Conservation (phyloP, 2,888 invertebrate genomes). For the Hipparchia sbordonii region DNA sequence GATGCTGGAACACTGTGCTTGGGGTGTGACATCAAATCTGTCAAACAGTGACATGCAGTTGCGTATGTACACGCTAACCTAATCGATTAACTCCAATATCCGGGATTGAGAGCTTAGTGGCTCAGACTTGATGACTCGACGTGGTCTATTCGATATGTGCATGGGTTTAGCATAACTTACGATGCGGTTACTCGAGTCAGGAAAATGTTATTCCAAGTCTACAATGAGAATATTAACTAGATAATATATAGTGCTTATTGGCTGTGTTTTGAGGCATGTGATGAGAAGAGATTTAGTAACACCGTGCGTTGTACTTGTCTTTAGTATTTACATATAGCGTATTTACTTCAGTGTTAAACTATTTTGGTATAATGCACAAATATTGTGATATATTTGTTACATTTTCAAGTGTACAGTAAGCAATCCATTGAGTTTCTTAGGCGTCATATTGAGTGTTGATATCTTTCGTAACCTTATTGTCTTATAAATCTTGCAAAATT, state of each 20-base stretch:
- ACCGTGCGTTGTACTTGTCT: slow-evolving; percentile 75
- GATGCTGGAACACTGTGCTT: slow-evolving; percentile 82
- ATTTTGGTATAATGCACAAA: slow-evolving; percentile 65
- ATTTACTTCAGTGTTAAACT: slow-evolving; percentile 50
- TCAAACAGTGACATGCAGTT: slow-evolving; percentile 83
- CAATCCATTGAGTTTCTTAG: slow-evolving; percentile 63
- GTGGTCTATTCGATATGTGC: slow-evolving; percentile 75
- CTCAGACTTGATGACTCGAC: slow-evolving; percentile 60
- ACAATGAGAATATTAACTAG: slow-evolving; percentile 78
- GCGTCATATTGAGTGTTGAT: slow-evolving; percentile 49
- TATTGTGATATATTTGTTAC: slow-evolving; percentile 55
- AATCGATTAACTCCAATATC: slow-evolving; percentile 59
- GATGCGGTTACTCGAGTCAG: slow-evolving; percentile 80
- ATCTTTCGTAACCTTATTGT: slow-evolving; percentile 19
- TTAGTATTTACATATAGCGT: slow-evolving; percentile 77
- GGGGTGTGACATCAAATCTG: slow-evolving; percentile 81
- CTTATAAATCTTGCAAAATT: neutral
- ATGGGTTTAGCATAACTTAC: slow-evolving; percentile 81
- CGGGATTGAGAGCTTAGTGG: slow-evolving; percentile 49
- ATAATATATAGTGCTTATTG: slow-evolving; percentile 71
- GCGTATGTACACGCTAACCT: slow-evolving; percentile 76
- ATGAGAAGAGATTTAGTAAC: slow-evolving; percentile 82
- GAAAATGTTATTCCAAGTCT: slow-evolving; percentile 81
- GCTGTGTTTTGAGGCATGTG: slow-evolving; percentile 81
- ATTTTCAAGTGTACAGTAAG: slow-evolving; percentile 63